Conservation (phyloP, 2,797 vertebrate species). For the Loris lydekkerianus region DNA sequence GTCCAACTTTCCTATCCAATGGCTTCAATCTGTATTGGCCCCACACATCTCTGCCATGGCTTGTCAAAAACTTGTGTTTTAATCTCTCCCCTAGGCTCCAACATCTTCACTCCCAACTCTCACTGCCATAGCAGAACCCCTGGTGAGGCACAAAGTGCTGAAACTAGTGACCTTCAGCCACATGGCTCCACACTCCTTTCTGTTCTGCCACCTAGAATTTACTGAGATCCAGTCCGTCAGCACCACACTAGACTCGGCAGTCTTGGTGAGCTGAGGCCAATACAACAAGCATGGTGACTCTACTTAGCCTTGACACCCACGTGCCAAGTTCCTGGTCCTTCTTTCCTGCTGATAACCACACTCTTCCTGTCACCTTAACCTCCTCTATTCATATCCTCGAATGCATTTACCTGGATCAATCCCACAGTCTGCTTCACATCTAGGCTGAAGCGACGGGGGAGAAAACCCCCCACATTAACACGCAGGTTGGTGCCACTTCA, state of each 20-base stretch:
- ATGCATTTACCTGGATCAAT: neutral
- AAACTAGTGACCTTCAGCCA: neutral
- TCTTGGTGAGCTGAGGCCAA: neutral
- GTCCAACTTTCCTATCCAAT: neutral
- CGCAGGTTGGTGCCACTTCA: neutral
- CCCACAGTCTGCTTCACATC: neutral
- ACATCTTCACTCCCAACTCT: neutral
- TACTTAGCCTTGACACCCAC: neutral
- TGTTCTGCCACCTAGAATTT: neutral
- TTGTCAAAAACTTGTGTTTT: slow-evolving; percentile 8
- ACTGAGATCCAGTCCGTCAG: neutral
- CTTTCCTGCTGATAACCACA: neutral
- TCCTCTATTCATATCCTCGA: neutral
- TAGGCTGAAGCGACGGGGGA: neutral
- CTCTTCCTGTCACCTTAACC: neutral
- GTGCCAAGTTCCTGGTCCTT: neutral
- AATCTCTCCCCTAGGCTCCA: neutral
- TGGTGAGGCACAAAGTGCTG: neutral
- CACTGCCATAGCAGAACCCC: neutral
- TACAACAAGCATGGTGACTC: neutral
- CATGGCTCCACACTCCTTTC: neutral
- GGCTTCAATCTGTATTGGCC: neutral
- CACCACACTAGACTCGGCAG: neutral
- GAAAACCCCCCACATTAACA: neutral
- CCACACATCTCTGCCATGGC: neutral